phyloP scores from a whole-genome alignment of 2,113 vertebrate species.

The Tachysurus vachellii region DNA sequence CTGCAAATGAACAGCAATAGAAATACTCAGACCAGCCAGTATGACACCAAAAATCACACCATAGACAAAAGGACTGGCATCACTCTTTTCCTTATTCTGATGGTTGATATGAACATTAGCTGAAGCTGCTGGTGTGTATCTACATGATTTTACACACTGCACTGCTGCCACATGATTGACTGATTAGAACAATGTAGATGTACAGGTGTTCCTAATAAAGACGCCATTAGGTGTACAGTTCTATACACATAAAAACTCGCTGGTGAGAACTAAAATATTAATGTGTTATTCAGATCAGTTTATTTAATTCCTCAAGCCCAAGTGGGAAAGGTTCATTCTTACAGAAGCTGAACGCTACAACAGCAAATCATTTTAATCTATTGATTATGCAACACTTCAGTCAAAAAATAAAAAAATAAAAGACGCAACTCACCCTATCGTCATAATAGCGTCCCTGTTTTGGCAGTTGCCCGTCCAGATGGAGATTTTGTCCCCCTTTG shows the following conservation, averaged over 20 bases:
- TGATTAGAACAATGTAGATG: too few species aligned
- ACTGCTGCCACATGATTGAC: too few species aligned
- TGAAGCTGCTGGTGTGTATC: too few species aligned
- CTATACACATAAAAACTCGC: neutral
- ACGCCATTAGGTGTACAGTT: neutral
- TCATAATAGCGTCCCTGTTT: constrained; percentile 80
- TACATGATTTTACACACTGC: too few species aligned
- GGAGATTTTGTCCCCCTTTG: constrained; percentile 80
- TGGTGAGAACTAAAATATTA: neutral
- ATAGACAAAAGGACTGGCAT: too few species aligned
- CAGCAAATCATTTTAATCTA: neutral
- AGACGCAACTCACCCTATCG: constrained; percentile 73
- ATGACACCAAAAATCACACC: too few species aligned
- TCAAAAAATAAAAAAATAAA: neutral
- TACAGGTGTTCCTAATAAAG: too few species aligned
- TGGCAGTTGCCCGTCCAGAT: constrained; percentile 83
- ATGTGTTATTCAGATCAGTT: neutral
- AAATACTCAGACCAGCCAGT: too few species aligned
- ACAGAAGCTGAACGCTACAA: neutral
- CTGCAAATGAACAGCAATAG: too few species aligned
- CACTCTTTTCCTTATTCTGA: too few species aligned
- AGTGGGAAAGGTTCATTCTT: constrained; percentile 35
- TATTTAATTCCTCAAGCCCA: constrained; percentile 35
- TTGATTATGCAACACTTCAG: neutral
- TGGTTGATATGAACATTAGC: too few species aligned